Base-by-base conservation (phyloP, 2,888 invertebrate species). In the Watsonalla binaria region DNA sequence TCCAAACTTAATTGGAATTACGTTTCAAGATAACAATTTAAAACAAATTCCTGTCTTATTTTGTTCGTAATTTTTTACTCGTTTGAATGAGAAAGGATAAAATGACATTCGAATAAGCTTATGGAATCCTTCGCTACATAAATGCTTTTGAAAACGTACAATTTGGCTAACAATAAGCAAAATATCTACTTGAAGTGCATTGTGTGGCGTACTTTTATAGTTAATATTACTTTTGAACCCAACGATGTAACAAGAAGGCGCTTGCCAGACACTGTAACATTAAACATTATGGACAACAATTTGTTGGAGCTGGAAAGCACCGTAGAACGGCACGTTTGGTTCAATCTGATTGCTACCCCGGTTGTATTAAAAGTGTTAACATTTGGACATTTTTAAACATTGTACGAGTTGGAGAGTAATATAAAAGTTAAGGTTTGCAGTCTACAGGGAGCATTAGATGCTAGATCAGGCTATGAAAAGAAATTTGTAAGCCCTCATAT, bases 281-380 rank as follows among this genome's bases (percentile, higher is more conserved):
- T 58, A 70, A 70, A 70, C 68, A 58, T 61, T 59, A 61, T 60
- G 61, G 55, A 55, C 52, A 55, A 61, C 63, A 66, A 60, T 65
- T 69, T 59, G 56, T 49, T 46, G 63, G 51, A n/a, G 52, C 34
- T 56, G 62, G 59, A 60, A 53, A 55, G 52, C 35, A 15, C 37
- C 42, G 39, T 54, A 48, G 46, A 53, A 24, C 11, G 45, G 45
- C 37, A 34, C 58, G 58, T 63, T 60, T 62, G 55, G 33, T 52
- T 56, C 58, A 52, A 68, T 68, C 59, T 55, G 60, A 67, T 65
- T 55, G 56, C 48, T 50, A 39, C n/a, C 45, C 15, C 51, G 50
- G 53, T 52, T 46, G 46, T 53, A 55, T 54, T 57, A 53, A 49
- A 51, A 53, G 52, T 54, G 55, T 59, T 52, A 60, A n/a, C 34